A percentile compares a stretch with the other conserved stretches of the same genome.
Evolutionary conservation across 2,888 invertebrate genomes (phyloP).

Genomic region (Chrysodeixis includens): DNA sequence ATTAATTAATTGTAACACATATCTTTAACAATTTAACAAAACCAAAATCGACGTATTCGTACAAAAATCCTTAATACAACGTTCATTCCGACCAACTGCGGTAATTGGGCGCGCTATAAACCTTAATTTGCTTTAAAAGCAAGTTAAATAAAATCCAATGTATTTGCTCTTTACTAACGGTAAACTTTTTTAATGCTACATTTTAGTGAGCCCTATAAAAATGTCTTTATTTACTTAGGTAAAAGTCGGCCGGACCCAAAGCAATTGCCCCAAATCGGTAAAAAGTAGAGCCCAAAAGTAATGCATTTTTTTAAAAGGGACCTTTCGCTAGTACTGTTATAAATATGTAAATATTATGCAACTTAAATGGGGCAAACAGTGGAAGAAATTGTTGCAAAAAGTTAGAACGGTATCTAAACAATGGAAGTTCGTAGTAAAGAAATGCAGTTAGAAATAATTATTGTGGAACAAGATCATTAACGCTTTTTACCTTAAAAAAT

Average conservation of each 20-base stretch:
- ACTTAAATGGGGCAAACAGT: constrained; percentile 65
- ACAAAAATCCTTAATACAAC: constrained; percentile 5
- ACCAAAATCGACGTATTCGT: neutral
- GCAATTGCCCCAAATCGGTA: constrained; percentile 79
- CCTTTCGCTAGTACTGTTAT: constrained; percentile 56
- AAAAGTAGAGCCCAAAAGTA: constrained; percentile 84
- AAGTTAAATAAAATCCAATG: constrained; percentile 45
- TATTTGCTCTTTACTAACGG: constrained; percentile 65
- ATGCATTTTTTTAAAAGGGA: constrained; percentile 68
- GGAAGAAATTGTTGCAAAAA: constrained; percentile 71
- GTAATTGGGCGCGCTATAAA: constrained; percentile 53
- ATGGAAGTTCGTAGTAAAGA: constrained; percentile 63
- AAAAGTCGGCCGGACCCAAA: constrained; percentile 65
- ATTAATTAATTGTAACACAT: neutral
- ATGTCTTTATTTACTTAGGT: constrained; percentile 82
- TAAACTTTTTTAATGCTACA: constrained; percentile 57
- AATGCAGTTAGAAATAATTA: constrained; percentile 65
- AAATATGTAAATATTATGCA: constrained; percentile 66
- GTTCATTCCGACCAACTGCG: constrained; percentile 49
- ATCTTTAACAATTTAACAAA: neutral
- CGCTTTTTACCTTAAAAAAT: constrained; percentile 36
- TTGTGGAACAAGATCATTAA: constrained; percentile 55
- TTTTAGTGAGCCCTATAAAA: constrained; percentile 71
- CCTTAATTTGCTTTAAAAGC: constrained; percentile 58
- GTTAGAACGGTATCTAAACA: constrained; percentile 64